A percentile compares a stretch with the other conserved stretches of the same genome.
phyloP scores from a whole-genome alignment of 2,888 invertebrate species.

The Catocala fraxini region DNA sequence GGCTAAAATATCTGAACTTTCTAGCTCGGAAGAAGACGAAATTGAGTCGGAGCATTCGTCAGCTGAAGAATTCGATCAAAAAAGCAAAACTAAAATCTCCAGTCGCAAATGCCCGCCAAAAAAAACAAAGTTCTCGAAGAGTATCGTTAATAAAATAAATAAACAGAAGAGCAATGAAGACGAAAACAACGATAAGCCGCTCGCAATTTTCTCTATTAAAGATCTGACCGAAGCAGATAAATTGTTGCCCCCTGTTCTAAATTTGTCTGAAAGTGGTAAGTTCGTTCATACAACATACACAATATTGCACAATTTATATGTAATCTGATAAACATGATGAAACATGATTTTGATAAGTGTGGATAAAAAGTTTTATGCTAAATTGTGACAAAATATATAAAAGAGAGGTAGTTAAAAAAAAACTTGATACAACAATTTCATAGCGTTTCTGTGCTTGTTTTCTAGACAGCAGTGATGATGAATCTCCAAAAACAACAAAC shows the following conservation, averaged over 20 bases:
- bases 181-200: slow-evolving; percentile 50
- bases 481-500: slow-evolving; percentile 52
- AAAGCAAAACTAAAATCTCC: slow-evolving; percentile 45
- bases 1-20: slow-evolving; percentile 74
- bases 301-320: slow-evolving; percentile 9
- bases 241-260: slow-evolving; percentile 76
- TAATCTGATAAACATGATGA: neutral
- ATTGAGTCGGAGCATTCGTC: slow-evolving; percentile 62
- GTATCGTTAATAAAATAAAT: slow-evolving; percentile 66
- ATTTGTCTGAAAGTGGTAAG: slow-evolving; percentile 85
- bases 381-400: too few relatives aligned
- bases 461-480: slow-evolving; percentile 83
- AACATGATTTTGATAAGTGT: neutral
- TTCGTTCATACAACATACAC: slow-evolving; percentile 15
- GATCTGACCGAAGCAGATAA: slow-evolving; percentile 82
- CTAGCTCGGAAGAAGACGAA: slow-evolving; percentile 72
- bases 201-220: slow-evolving; percentile 69
- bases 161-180: slow-evolving; percentile 58
- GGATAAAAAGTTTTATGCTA: too few relatives aligned
- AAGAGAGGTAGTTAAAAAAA: too few relatives aligned
- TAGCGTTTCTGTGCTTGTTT: slow-evolving; percentile 26
- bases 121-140: slow-evolving; percentile 67
- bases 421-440: too few relatives aligned
- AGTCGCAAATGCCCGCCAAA: slow-evolving; percentile 29
- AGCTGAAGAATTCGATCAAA: slow-evolving; percentile 66